Evolutionary conservation across 1,140 invertebrate species (phyloP), one percentile per base, ranked within the genome.

Genomic region (Paraescarpia echinospica): DNA sequence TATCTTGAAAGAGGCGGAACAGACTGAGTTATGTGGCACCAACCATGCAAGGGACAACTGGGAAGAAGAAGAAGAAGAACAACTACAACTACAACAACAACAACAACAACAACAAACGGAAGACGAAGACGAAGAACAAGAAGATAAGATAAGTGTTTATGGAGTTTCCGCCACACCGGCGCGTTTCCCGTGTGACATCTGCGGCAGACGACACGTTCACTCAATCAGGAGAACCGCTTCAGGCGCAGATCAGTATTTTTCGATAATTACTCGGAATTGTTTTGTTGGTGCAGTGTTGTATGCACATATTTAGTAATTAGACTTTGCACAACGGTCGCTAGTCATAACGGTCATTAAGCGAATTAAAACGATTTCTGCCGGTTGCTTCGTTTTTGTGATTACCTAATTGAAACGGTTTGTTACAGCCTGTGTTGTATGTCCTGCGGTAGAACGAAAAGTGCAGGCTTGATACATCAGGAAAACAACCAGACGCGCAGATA

Each of bases 321-420:
- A 41, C 41, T 6, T 12, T 41, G 41, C 41, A 4, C 41, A 41
- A 12, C 12, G 41, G 41, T 12, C 41, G 12, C 41, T 41, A 41
- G 41, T 41, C 41, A 12, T 41, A 12, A 41, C 41, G 41, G 41
- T 41, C 41, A 41, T 12, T 41, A 41, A 41, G 41, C 41, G 41
- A 41, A 41, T 41, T 41, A 41, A 41, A 4, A 41, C 41, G 41
- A 41, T 41, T 41, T 41, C 41, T 41, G 41, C 41, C 41, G 41
- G 41, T 89, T 89, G 89, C n/a, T 4, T 89, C 89, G 89, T 89
- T 89, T 89, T 33, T 8, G n/a, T 89, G n/a, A 89, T 89, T 33
- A 33, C n/a, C n/a, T 89, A 34, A 34, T 33, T 18, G 34, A 89
- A 89, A 89, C 18, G 89, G 89, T 89, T 8, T 89, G 89, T 89